These are phyloP conservation scores for Diogma glabrata DNA, from an alignment of 2,888 invertebrate species.

Conservation along the genomic window DNA sequence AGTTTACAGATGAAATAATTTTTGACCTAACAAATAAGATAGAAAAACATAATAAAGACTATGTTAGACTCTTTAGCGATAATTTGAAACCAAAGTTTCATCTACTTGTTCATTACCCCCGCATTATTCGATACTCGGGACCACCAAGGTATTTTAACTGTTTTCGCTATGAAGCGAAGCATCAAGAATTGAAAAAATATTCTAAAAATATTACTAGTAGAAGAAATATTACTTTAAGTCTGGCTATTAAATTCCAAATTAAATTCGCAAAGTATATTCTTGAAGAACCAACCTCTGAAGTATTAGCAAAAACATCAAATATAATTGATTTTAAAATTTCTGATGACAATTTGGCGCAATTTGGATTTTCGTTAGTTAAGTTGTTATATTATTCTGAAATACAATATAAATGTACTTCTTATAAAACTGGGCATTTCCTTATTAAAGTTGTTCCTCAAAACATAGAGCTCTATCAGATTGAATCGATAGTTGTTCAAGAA, in stretches of 20 bases:
- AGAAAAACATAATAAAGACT: slow-evolving; percentile 10
- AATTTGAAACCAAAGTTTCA: slow-evolving; percentile 13
- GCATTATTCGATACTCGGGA: slow-evolving; percentile 11
- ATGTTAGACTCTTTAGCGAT: slow-evolving; percentile 10
- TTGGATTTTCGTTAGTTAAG: not conserved
- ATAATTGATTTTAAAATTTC: not conserved
- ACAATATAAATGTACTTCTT: not conserved
- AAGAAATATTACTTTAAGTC: slow-evolving; percentile 11
- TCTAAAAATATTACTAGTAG: slow-evolving; percentile 9
- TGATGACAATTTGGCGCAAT: not conserved
- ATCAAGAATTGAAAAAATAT: slow-evolving; percentile 12
- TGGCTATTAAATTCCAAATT: slow-evolving; percentile 13
- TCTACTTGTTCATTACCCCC: slow-evolving; percentile 12
- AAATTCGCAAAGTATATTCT: slow-evolving; percentile 11
- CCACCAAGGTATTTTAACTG: slow-evolving; percentile 10
- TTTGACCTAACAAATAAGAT: not conserved
- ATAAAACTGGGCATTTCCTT: not conserved
- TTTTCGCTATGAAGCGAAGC: slow-evolving; percentile 12
- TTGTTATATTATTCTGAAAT: slow-evolving; percentile 3
- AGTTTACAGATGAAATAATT: not conserved
- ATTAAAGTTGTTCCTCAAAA: not conserved
- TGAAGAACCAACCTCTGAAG: not conserved
- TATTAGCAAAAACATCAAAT: not conserved
- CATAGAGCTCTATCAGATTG: not conserved
- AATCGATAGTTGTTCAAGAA: not conserved